Evolutionary conservation across 2,888 invertebrate species (phyloP).

Genomic region (Meteorus cinctellus): DNA sequence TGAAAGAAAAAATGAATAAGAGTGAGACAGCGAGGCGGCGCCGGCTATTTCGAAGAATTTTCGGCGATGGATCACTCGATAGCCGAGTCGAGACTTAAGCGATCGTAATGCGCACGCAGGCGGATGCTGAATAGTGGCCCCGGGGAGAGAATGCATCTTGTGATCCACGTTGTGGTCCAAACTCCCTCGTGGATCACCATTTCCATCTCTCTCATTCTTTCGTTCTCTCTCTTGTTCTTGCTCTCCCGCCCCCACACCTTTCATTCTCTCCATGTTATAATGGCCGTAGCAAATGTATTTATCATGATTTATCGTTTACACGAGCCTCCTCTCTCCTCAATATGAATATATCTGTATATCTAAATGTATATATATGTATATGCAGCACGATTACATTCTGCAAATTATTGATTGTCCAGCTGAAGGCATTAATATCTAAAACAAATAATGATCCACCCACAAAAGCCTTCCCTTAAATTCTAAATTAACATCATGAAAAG

Average conservation of each 20-base stretch:
- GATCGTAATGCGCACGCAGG: constrained; percentile 68
- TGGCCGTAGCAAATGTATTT: constrained; percentile 69
- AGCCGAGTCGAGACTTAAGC: constrained; percentile 70
- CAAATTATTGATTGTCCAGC: constrained; percentile 68
- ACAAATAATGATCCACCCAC: constrained; percentile 62
- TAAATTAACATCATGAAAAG: constrained; percentile 15
- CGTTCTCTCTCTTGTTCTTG: constrained; percentile 23
- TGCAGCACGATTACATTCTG: constrained; percentile 64
- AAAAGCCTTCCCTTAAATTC: constrained; percentile 18
- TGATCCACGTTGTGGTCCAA: constrained; percentile 38
- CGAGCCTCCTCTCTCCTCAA: constrained; percentile 59
- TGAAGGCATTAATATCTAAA: constrained; percentile 66
- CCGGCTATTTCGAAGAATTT: constrained; percentile 65
- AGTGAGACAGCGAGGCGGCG: constrained; percentile 35
- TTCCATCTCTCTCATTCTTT: constrained; percentile 41
- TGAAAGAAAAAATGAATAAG: constrained; percentile 39
- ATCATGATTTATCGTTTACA: constrained; percentile 72
- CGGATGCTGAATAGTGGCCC: constrained; percentile 56
- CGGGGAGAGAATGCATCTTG: constrained; percentile 54
- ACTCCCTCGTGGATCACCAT: constrained; percentile 46
- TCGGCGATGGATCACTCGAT: constrained; percentile 70
- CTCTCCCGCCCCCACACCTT: constrained; percentile 44
- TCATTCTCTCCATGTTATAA: constrained; percentile 59
- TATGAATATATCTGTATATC: constrained; percentile 40
- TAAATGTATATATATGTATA: constrained; percentile 42